Percentiles rank a stretch among this genome's conserved stretches.
These are phyloP conservation scores for Silurus asotus DNA, from an alignment of 2,113 vertebrate genomes.

Conservation along the genomic window DNA sequence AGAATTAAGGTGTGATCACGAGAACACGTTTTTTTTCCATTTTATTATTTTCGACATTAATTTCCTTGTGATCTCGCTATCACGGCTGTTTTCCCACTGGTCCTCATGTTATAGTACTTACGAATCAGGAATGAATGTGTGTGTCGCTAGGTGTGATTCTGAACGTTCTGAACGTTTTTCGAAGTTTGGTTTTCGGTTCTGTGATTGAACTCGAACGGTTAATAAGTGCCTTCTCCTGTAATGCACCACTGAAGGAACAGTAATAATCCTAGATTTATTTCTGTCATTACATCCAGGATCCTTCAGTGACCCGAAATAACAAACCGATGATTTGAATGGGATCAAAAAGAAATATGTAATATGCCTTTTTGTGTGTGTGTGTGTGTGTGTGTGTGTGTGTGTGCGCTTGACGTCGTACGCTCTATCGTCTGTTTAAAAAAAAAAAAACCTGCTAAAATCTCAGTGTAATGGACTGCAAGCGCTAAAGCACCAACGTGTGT, in stretches of 20 bases:
- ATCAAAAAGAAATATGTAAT: slow-evolving; percentile 17
- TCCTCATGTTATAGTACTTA: too few species aligned
- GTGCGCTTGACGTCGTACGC: neutral
- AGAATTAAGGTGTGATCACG: too few species aligned
- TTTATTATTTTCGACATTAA: too few species aligned
- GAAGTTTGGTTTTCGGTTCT: too few species aligned
- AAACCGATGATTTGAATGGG: slow-evolving; percentile 10
- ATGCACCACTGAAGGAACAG: slow-evolving; percentile 2
- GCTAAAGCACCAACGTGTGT: slow-evolving; percentile 20
- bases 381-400: too few species aligned
- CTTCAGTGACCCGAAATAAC: neutral
- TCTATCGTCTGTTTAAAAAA: neutral
- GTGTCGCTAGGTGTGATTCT: neutral
- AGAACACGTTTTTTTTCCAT: too few species aligned
- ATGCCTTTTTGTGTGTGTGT: too few species aligned
- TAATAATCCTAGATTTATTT: slow-evolving; percentile 2
- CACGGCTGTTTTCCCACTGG: too few species aligned
- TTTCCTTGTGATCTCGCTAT: too few species aligned
- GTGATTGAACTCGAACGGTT: too few species aligned
- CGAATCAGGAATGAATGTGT: too few species aligned
- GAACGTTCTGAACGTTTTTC: neutral
- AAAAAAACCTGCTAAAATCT: neutral
- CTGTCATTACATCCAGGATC: neutral
- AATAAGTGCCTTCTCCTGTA: neutral
- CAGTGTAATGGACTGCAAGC: neutral